phyloP scores from a whole-genome alignment of 2,113 vertebrate species.

The Pseudois nayaur region DNA sequence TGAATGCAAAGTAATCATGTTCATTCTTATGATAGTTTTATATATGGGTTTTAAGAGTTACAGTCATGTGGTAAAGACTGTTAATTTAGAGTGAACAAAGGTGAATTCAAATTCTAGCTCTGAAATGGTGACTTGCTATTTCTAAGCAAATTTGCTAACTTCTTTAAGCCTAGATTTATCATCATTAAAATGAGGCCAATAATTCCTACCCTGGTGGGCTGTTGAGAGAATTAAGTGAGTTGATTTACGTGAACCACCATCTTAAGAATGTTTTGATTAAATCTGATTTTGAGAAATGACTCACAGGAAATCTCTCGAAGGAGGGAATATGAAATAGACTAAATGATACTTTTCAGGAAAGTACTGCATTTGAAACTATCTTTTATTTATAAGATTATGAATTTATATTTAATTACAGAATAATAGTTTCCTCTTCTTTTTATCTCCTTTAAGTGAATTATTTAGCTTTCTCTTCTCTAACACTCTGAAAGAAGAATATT shows the following conservation, averaged over 20 bases:
- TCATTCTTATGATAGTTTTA: neutral
- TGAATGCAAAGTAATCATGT: neutral
- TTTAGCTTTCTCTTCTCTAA: neutral
- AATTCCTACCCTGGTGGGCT: neutral
- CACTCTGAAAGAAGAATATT: neutral
- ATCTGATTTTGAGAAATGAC: slow-evolving; percentile 24
- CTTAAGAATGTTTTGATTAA: slow-evolving; percentile 12
- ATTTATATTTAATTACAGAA: neutral
- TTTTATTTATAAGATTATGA: neutral
- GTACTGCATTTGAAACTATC: neutral
- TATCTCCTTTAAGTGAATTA: neutral
- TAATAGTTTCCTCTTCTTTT: neutral
- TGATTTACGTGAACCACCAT: neutral
- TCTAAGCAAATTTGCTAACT: neutral
- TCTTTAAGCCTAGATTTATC: neutral
- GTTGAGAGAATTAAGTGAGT: neutral
- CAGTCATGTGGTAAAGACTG: too few species aligned
- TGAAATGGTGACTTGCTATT: neutral
- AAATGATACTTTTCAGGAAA: neutral
- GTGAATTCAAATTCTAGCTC: neutral
- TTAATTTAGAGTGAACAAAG: neutral
- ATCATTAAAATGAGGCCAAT: neutral
- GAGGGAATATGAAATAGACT: neutral
- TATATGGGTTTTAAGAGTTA: neutral
- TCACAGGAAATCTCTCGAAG: neutral